Base-by-base conservation (phyloP, 2,797 vertebrate species). In the Lacerta bilineata region DNA sequence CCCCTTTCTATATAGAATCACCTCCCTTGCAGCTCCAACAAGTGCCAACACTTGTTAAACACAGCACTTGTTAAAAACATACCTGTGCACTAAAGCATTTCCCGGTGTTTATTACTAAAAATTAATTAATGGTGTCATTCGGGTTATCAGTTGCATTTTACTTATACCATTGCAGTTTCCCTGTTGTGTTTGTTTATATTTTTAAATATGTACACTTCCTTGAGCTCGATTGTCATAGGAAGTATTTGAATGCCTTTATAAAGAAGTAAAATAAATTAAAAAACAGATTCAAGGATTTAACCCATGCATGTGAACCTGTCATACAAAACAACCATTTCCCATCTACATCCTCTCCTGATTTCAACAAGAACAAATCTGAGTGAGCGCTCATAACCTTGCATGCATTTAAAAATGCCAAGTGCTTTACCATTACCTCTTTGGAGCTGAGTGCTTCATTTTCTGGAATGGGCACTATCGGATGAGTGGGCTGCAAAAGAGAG, bases 391-490 rank as follows among this genome's bases (percentile, higher is more conserved):
- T 77, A 29, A 69, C 29, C 23, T 7, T 89, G 68, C 43, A 90
- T 87, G 85, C 80, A 2, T 1, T 91, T 81, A 90, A 85, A 90
- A 1, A 2, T 9, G 68, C 80, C 23, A 80, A 91, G 83, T 80
- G 7, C 68, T 66, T 89, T 75, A 8, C 76, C 83, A 89, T 96
- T 97, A 97, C 96, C 97, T 97, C 93, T 90, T 96, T 94, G 64
- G 95, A 96, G 93, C 90, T 90, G 89, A 97, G 95, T 79, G 94
- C 94, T 93, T 97, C 96, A 1, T 97, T 96, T 95, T 97, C 97
- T 90, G 96, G 96, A 95, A 97, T 97, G 93, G 96, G 93, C 92
- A 96, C 93, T 92, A 97, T 97, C 64, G 96, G 95, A 95, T 96
- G 96, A 94, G 90, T 94, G 85, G 94, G 93, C 96, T 97, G 95